Evolutionary conservation across 2,888 invertebrate genomes (phyloP).

Genomic region (Fissipunctia ypsillon): DNA sequence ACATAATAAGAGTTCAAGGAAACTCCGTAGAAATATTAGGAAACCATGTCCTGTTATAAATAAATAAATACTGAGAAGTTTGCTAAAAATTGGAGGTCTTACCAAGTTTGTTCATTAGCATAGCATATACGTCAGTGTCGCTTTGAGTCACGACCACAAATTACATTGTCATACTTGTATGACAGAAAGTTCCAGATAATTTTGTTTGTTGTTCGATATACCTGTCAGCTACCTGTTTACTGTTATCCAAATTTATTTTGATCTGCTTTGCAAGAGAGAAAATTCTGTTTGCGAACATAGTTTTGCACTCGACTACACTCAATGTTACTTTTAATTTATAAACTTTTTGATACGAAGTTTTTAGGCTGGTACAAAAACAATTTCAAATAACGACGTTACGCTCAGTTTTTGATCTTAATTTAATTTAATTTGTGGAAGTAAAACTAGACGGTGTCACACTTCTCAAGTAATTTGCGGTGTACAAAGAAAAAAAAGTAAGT

Average conservation of each 20-base stretch:
- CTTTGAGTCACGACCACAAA: slow-evolving; percentile 71
- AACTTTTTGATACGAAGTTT: background rate
- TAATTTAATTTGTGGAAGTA: slow-evolving; percentile 24
- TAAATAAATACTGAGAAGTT: slow-evolving; percentile 45
- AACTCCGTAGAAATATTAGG: slow-evolving; percentile 47
- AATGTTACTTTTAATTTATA: slow-evolving; percentile 9
- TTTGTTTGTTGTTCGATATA: slow-evolving; percentile 42
- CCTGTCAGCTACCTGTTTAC: slow-evolving; percentile 45
- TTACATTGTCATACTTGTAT: slow-evolving; percentile 60
- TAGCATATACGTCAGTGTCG: slow-evolving; percentile 72
- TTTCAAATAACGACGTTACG: background rate
- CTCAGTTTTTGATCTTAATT: slow-evolving; percentile 17
- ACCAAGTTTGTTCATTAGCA: slow-evolving; percentile 74
- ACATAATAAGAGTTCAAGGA: slow-evolving; percentile 50
- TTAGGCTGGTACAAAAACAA: slow-evolving; percentile 6
- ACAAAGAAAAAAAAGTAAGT: slow-evolving; percentile 22
- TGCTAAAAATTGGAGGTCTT: slow-evolving; percentile 62
- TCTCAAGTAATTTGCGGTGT: slow-evolving; percentile 14
- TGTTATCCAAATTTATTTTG: slow-evolving; percentile 31
- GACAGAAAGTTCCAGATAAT: slow-evolving; percentile 66
- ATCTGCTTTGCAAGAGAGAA: slow-evolving; percentile 11
- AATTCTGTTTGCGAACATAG: background rate
- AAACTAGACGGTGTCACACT: slow-evolving; percentile 32
- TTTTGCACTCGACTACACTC: background rate
- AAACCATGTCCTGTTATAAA: slow-evolving; percentile 53